These are phyloP conservation scores for Erebia aethiops DNA, from an alignment of 2,888 invertebrate genomes.

Conservation along the genomic window DNA sequence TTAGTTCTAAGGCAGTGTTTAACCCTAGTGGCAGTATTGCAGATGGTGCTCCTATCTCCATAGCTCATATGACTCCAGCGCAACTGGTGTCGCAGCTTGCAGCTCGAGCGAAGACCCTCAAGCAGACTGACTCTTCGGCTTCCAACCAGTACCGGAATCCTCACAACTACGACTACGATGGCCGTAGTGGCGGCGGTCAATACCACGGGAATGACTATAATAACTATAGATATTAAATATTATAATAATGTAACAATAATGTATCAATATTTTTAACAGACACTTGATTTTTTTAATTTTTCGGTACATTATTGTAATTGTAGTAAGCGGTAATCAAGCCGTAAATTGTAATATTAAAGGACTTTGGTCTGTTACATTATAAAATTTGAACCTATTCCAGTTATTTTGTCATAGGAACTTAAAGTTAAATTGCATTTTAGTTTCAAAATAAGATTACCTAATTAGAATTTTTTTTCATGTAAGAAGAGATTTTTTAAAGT, in stretches of 20 bases:
- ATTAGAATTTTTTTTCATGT: too few relatives aligned
- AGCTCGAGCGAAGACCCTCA: conserved; percentile 73
- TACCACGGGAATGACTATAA: conserved; percentile 38
- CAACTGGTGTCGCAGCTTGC: conserved; percentile 76
- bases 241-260: too few relatives aligned
- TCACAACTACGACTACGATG: conserved; percentile 53
- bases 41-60: conserved; percentile 67
- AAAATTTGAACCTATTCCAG: too few relatives aligned
- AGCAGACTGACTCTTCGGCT: conserved; percentile 55
- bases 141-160: conserved; percentile 40
- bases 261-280: too few relatives aligned
- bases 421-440: too few relatives aligned
- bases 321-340: too few relatives aligned
- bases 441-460: too few relatives aligned
- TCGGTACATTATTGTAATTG: too few relatives aligned
- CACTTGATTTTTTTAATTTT: neutral
- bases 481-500: too few relatives aligned
- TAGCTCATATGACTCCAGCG: conserved; percentile 75
- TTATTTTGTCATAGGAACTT: too few relatives aligned
- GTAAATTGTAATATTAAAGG: too few relatives aligned
- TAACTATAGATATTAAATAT: conserved; percentile 57
- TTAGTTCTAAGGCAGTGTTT: conserved; percentile 69
- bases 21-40: conserved; percentile 65
- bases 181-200: conserved; percentile 27
- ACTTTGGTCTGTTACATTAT: too few relatives aligned